These are phyloP conservation scores for Pogonocichla stellata DNA, from an alignment of 2,113 vertebrate species.

Conservation along the genomic window DNA sequence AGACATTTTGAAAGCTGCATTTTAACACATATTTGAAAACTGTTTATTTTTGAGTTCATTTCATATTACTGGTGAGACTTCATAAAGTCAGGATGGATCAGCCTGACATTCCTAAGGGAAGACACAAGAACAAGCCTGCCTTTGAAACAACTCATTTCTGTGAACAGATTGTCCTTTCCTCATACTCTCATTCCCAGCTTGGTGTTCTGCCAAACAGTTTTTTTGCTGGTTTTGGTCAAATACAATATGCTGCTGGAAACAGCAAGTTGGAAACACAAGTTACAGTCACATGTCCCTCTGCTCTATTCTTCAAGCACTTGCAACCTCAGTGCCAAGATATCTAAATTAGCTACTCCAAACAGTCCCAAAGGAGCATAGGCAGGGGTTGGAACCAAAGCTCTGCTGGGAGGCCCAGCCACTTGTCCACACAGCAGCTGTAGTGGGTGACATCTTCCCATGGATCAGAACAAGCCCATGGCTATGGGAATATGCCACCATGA, in stretches of 20 bases:
- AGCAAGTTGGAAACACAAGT: conserved; percentile 69
- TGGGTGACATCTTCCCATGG: background rate
- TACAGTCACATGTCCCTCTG: conserved; percentile 72
- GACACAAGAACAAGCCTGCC: conserved; percentile 28
- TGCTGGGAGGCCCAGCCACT: background rate
- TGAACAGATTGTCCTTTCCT: conserved; percentile 64
- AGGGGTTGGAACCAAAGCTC: background rate
- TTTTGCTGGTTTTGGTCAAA: conserved; percentile 67
- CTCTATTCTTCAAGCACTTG: conserved; percentile 53
- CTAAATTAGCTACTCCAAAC: conserved; percentile 17
- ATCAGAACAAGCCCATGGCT: background rate
- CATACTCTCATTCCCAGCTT: conserved; percentile 67
- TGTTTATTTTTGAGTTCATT: background rate
- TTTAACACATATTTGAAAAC: background rate
- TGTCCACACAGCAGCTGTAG: fast-evolving
- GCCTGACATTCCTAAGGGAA: background rate
- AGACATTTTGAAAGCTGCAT: background rate
- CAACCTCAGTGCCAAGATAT: conserved; percentile 9
- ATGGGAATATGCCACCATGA: fast-evolving
- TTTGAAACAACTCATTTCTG: conserved; percentile 39
- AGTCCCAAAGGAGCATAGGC: background rate
- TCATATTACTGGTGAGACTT: background rate
- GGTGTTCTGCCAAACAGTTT: conserved; percentile 70
- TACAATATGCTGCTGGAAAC: conserved; percentile 74
- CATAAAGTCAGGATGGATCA: conserved; percentile 33